Percentiles rank a stretch among this genome's conserved stretches.
Evolutionary conservation across 2,113 vertebrate species (phyloP).

Genomic region (Sceloporus tristichus): DNA sequence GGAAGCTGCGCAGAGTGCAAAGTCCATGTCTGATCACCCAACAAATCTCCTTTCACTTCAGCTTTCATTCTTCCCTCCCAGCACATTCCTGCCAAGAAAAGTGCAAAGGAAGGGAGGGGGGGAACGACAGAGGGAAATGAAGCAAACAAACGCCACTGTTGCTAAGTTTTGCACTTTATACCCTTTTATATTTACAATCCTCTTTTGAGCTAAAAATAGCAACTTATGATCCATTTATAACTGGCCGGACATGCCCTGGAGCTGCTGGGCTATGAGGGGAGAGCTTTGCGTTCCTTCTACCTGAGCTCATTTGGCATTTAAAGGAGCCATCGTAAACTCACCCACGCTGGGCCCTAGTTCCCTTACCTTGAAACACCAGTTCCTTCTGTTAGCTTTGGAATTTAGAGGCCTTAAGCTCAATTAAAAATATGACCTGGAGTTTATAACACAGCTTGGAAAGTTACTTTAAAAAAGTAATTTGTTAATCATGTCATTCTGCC

Average conservation of each 20-base stretch:
- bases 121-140: neutral
- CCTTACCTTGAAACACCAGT: neutral
- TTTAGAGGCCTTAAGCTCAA: neutral
- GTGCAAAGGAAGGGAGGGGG: neutral
- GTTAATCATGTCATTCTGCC: too few relatives aligned
- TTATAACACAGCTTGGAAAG: neutral
- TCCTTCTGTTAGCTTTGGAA: neutral
- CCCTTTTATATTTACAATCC: slow-evolving; percentile 74
- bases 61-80: slow-evolving; percentile 62
- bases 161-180: slow-evolving; percentile 73
- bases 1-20: slow-evolving; percentile 49
- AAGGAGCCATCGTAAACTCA: slow-evolving; percentile 39
- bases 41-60: slow-evolving; percentile 43
- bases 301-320: slow-evolving; percentile 62
- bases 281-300: slow-evolving; percentile 66
- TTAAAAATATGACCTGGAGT: neutral
- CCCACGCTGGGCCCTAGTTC: neutral
- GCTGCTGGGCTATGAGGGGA: slow-evolving; percentile 66
- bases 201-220: slow-evolving; percentile 73
- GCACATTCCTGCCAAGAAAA: slow-evolving; percentile 58
- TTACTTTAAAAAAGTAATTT: neutral
- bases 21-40: slow-evolving; percentile 49
- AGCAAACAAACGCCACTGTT: slow-evolving; percentile 68
- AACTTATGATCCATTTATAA: slow-evolving; percentile 71
- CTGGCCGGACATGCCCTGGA: slow-evolving; percentile 58